Evolutionary conservation across 2,113 vertebrate species (phyloP).

Genomic region (Jaculus jaculus): DNA sequence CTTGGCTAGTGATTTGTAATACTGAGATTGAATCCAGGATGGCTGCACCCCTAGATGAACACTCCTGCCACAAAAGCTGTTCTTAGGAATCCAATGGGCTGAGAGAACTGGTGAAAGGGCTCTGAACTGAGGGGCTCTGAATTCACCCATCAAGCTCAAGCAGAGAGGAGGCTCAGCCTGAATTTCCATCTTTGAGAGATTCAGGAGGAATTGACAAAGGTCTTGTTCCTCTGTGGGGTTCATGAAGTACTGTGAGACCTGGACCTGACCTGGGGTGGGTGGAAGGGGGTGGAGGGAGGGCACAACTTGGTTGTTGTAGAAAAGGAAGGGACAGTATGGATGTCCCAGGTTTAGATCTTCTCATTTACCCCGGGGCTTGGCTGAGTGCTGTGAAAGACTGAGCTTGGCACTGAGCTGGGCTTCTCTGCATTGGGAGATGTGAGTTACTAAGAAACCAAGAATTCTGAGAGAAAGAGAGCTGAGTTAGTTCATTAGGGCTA

Average conservation of each 20-base stretch:
- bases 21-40: constrained; percentile 33
- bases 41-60: background rate
- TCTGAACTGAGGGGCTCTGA: background rate
- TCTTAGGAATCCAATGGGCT: background rate
- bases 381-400: constrained; percentile 45
- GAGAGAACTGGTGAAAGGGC: background rate
- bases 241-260: background rate
- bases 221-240: background rate
- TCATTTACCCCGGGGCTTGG: background rate
- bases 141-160: background rate
- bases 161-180: background rate
- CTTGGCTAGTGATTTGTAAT: background rate
- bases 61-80: background rate
- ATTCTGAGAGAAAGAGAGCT: constrained; percentile 53
- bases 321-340: background rate
- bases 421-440: constrained; percentile 56
- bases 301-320: background rate
- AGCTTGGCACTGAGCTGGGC: constrained; percentile 59
- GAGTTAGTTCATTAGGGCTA: constrained; percentile 65
- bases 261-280: background rate
- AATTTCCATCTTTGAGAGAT: constrained; percentile 24
- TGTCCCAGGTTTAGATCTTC: background rate
- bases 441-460: constrained; percentile 74
- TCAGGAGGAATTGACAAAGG: background rate
- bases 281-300: no score